Conservation (phyloP, 2,888 invertebrate species). For the Hetaerina titia region DNA sequence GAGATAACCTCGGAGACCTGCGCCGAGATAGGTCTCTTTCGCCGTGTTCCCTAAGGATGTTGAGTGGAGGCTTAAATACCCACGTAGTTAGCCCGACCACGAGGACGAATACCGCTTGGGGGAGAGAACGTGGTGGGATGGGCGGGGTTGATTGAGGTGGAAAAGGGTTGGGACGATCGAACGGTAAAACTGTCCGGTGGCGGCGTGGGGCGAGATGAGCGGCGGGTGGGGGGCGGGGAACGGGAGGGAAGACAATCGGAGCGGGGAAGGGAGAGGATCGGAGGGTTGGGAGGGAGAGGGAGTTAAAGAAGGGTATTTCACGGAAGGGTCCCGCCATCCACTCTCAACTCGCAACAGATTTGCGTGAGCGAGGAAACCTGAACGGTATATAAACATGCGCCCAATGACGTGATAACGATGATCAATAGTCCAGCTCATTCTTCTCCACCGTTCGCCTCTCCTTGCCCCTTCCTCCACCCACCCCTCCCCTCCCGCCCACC, state of each 20-base stretch:
- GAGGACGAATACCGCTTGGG: not conserved
- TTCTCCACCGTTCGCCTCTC: not conserved
- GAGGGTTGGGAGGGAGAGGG: not conserved
- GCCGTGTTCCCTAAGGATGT: not conserved
- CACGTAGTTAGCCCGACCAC: not conserved
- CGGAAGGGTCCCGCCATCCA: not conserved
- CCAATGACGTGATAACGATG: conserved; percentile 65
- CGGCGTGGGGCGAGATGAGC: not conserved
- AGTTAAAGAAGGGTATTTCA: conserved; percentile 44
- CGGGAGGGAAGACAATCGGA: not conserved
- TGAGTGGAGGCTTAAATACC: not conserved
- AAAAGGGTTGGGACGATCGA: not conserved
- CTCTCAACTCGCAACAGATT: conserved; percentile 1
- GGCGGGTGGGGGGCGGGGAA: not conserved
- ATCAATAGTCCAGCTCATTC: conserved; percentile 41
- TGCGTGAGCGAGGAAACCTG: conserved; percentile 63
- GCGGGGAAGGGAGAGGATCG: not conserved
- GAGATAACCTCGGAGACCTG: not conserved
- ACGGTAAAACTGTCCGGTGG: not conserved
- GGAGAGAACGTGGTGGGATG: not conserved
- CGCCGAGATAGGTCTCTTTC: not conserved
- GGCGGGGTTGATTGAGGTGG: conserved; percentile 32
- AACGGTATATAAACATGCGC: conserved; percentile 54
- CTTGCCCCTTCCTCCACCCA: not conserved
- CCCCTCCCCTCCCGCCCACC: not conserved